Base-by-base conservation (phyloP, 35 echinoderm and acorn worm genomes). In the Apostichopus parvimensis region DNA sequence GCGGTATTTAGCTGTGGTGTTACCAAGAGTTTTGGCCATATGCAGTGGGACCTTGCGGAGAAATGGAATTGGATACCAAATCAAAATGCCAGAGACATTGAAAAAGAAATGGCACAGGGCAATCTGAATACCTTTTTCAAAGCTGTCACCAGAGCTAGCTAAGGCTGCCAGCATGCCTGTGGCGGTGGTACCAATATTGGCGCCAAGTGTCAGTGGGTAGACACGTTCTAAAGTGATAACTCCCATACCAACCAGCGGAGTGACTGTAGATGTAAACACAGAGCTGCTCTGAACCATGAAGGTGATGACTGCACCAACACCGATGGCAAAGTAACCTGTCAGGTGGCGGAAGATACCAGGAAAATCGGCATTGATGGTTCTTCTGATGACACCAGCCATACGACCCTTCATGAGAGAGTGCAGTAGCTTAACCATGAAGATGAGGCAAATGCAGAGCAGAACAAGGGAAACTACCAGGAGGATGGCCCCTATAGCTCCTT, bases 241-340 rank as follows among this genome's bases (percentile, higher is more conserved):
- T 6, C 97, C 97, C 28, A 98, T 95, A 5, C 97, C 97, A 5
- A 98, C 97, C 4, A 98, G 93, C 1, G 97, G 97, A 0, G 97
- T 98, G 22, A 98, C 90, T 4, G 97, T 93, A 1, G 97, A 98
- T 18, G 97, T 98, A 79, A 98, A 98, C 59, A 98, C 92, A 1
- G 97, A 98, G 80, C 97, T 98, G 58, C 97, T 98, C 73, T 98
- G 97, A 15, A 98, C 97, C 57, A 98, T 70, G 72, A 98, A 96
- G 1, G 97, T 98, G 45, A 95, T 71, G 0, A 92, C 91, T 6
- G 97, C 97, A 24, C 97, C 97, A 59, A 98, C 86, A 0, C 92
- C 4, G 24, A 98, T 98, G 23, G 97, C 97, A 11, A 98, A 54
- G 88, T 98, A 98, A 65, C 97, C 97, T 25, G 97, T 96, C 9